Evolutionary conservation across 2,888 invertebrate genomes (phyloP).

Genomic region (Orthosia incerta): DNA sequence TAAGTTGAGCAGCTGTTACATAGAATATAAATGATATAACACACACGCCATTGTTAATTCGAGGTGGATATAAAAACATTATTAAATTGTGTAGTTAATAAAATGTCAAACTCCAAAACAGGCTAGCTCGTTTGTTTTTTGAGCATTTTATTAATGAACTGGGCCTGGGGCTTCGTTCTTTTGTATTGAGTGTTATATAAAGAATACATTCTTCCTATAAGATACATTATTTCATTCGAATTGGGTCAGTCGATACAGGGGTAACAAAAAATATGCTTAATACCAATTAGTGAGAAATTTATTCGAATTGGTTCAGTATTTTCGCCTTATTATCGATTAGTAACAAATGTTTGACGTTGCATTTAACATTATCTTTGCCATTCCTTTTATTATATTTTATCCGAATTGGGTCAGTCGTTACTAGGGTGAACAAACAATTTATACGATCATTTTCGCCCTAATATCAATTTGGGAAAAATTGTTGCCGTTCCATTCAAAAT

Average conservation of each 20-base stretch:
- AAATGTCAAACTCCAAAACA: constrained; percentile 55
- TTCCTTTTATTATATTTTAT: constrained; percentile 7
- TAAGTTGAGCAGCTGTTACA: constrained; percentile 28
- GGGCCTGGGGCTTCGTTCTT: not conserved
- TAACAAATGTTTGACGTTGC: no score
- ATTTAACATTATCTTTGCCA: no score
- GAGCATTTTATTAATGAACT: constrained; percentile 14
- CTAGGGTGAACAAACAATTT: no score
- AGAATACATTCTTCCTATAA: not conserved
- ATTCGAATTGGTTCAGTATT: no score
- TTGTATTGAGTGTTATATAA: not conserved
- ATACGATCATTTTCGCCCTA: no score
- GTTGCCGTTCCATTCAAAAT: no score
- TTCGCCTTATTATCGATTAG: no score
- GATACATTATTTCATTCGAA: constrained; percentile 9
- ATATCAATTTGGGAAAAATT: no score
- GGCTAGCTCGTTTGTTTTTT: constrained; percentile 34
- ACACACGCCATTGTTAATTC: constrained; percentile 31
- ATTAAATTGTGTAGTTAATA: constrained; percentile 44
- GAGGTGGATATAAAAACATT: constrained; percentile 23
- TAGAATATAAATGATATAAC: constrained; percentile 28
- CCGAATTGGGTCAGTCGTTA: not conserved
- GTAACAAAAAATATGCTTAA: not conserved
- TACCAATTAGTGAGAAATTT: not conserved
- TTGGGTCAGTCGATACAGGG: not conserved